Evolutionary conservation across 2,888 invertebrate species (phyloP).

Genomic region (Drosophila sordidapex): DNA sequence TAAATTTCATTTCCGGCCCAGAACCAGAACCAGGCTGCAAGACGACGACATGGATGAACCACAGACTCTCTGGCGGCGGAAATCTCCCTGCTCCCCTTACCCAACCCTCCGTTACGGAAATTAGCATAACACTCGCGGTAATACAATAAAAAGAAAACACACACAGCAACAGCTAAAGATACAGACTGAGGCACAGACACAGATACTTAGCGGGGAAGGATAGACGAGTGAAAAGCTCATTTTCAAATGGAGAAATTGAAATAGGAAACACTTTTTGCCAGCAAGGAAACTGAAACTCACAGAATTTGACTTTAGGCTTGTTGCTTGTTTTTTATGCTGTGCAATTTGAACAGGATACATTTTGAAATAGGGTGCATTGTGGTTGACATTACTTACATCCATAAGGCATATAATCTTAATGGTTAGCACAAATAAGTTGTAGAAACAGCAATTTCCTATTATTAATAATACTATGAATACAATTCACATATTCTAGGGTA

Average conservation of each 20-base stretch:
- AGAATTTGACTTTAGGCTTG: conserved; percentile 22
- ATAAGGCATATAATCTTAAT: conserved; percentile 13
- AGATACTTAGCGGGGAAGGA: conserved; percentile 19
- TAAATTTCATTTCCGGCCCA: conserved; percentile 83
- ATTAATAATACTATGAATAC: neutral
- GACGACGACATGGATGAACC: conserved; percentile 31
- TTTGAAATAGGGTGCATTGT: neutral
- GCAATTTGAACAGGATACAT: conserved; percentile 32
- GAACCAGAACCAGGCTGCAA: conserved; percentile 28
- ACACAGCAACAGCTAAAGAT: conserved; percentile 32
- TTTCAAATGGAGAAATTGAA: conserved; percentile 74
- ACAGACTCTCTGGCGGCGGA: conserved; percentile 32
- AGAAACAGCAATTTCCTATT: neutral
- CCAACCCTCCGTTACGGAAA: conserved; percentile 64
- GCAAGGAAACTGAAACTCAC: conserved; percentile 42
- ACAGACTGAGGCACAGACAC: conserved; percentile 38
- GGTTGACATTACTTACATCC: conserved; percentile 2
- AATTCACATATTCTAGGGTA: neutral
- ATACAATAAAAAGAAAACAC: conserved; percentile 78
- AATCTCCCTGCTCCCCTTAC: conserved; percentile 34
- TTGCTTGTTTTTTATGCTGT: conserved; percentile 10
- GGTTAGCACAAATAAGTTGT: neutral
- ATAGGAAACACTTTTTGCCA: conserved; percentile 67
- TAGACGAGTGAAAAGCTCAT: conserved; percentile 63
- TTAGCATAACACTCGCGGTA: conserved; percentile 82